A percentile compares a stretch with the other conserved stretches of the same genome.
These are phyloP conservation scores for Sinonovacula constricta DNA, from an alignment of 1,140 invertebrate species.

Conservation along the genomic window DNA sequence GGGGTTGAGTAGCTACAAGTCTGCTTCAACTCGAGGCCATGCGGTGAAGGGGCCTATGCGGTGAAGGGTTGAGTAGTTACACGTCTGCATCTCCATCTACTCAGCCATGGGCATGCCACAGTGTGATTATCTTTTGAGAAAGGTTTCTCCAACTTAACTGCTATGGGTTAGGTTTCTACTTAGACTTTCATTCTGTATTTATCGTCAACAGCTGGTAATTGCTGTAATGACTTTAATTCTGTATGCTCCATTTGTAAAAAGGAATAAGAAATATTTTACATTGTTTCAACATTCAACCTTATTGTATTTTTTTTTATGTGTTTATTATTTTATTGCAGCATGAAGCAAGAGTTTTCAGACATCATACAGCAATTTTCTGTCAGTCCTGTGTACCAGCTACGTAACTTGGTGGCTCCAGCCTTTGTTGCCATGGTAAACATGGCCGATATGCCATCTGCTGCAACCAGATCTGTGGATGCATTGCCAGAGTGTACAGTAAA, in stretches of 20 bases:
- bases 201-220: not conserved
- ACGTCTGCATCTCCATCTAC: no score
- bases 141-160: no score
- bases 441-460: slow-evolving; percentile 35
- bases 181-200: not conserved
- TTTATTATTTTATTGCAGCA: slow-evolving; percentile 42
- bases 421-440: slow-evolving; percentile 63
- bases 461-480: slow-evolving; percentile 22
- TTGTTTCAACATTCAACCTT: not conserved
- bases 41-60: no score
- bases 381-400: slow-evolving; percentile 69
- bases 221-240: not conserved
- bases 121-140: no score
- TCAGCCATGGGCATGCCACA: no score
- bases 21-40: no score
- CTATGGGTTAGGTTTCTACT: no score
- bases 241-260: no score
- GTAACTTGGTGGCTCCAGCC: slow-evolving; percentile 68
- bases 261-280: no score
- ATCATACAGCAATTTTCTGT: slow-evolving; percentile 45
- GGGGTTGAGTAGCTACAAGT: no score
- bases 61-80: no score
- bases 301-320: slow-evolving; percentile 14
- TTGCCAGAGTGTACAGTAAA: slow-evolving; percentile 25
- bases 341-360: slow-evolving; percentile 44